Evolutionary conservation across 2,888 invertebrate genomes (phyloP).

Genomic region (Hybos culiciformis): DNA sequence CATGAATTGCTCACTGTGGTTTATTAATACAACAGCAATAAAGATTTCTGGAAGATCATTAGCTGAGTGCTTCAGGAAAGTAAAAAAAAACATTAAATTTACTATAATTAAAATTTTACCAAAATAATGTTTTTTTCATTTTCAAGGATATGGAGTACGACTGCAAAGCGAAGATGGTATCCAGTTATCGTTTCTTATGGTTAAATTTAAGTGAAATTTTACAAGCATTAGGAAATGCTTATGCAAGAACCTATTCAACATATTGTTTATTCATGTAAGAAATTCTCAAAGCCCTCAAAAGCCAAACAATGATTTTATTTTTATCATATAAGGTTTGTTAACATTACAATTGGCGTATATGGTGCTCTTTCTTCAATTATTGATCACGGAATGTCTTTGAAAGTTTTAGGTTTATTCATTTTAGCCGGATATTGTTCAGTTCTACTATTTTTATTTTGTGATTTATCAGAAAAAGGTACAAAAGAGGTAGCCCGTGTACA

Average conservation of each 20-base stretch:
- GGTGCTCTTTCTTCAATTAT: slow-evolving; percentile 53
- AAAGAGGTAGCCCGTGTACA: slow-evolving; percentile 50
- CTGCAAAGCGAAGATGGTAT: slow-evolving; percentile 43
- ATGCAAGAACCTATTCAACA: slow-evolving; percentile 51
- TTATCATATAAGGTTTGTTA: slow-evolving; percentile 39
- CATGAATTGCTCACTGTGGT: slow-evolving; percentile 55
- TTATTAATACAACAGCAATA: slow-evolving; percentile 50
- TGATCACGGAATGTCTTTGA: slow-evolving; percentile 49
- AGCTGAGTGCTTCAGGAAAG: slow-evolving; percentile 39
- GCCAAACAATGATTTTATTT: neutral
- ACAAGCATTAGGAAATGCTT: slow-evolving; percentile 51
- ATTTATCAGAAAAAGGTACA: slow-evolving; percentile 53
- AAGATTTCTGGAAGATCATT: slow-evolving; percentile 44
- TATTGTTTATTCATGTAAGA: slow-evolving; percentile 49
- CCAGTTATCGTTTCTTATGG: slow-evolving; percentile 49
- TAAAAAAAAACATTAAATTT: slow-evolving; percentile 17
- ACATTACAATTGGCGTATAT: slow-evolving; percentile 53
- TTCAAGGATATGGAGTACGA: slow-evolving; percentile 43
- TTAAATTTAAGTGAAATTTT: slow-evolving; percentile 50
- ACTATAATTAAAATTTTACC: neutral
- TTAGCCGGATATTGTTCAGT: slow-evolving; percentile 47
- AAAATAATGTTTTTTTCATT: neutral
- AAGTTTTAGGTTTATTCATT: slow-evolving; percentile 51
- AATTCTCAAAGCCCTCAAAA: neutral
- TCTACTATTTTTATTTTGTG: slow-evolving; percentile 48